Evolutionary conservation across 2,797 vertebrate genomes (phyloP).

Genomic region (Xyrichtys novacula): DNA sequence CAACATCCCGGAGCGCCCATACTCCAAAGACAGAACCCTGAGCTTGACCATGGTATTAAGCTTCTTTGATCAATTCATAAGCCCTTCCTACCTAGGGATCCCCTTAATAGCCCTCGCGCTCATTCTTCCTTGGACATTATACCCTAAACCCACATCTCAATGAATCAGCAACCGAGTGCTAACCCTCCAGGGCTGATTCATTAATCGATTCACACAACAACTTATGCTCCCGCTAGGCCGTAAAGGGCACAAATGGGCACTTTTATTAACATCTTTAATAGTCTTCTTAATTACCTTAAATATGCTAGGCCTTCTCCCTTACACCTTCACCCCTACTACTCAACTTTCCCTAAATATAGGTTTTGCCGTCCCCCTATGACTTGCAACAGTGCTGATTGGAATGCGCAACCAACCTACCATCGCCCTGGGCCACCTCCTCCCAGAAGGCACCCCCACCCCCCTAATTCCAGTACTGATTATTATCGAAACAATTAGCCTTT

Average conservation of each 20-base stretch:
- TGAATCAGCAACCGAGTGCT: background rate
- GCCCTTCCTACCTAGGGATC: background rate
- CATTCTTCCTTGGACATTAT: fast-evolving
- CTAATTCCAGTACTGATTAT: conserved; percentile 45
- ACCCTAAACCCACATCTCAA: fast-evolving
- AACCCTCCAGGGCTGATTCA: background rate
- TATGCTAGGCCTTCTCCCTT: conserved; percentile 8
- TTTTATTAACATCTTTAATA: fast-evolving
- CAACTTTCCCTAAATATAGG: conserved; percentile 49
- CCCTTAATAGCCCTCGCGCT: conserved; percentile 11
- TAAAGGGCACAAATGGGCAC: conserved; percentile 33
- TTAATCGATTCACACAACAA: conserved; percentile 12
- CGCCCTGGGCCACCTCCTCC: conserved; percentile 30
- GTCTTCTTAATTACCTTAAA: conserved; percentile 16
- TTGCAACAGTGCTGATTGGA: conserved; percentile 29
- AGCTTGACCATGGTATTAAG: conserved; percentile 66
- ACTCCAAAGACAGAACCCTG: conserved; percentile 4
- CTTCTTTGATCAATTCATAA: conserved; percentile 65
- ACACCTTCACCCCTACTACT: conserved; percentile 55
- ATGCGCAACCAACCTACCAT: conserved; percentile 19
- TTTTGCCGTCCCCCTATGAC: conserved; percentile 10
- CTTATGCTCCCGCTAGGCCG: background rate
- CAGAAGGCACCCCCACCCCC: conserved; percentile 24
- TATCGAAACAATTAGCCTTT: conserved; percentile 68
- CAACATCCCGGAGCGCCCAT: fast-evolving